phyloP scores from a whole-genome alignment of 1,140 invertebrate species.

The Saccostrea cuccullata region DNA sequence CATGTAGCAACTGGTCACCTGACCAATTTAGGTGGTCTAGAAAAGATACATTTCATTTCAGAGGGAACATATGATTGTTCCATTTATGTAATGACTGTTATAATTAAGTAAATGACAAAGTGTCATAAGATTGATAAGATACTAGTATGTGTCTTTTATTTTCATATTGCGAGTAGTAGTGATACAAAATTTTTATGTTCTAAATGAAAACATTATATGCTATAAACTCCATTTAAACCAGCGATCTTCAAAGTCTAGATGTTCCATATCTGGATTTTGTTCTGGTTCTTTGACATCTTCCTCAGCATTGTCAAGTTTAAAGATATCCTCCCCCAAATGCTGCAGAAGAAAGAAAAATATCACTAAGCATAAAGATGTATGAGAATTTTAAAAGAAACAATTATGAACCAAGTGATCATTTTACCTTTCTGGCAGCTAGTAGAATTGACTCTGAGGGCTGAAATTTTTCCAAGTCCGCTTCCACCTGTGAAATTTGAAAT shows the following conservation, averaged over 20 bases:
- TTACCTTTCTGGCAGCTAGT: not conserved
- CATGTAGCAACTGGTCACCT: too few species aligned
- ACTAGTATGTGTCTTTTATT: too few species aligned
- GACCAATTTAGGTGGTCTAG: too few species aligned
- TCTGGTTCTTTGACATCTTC: not conserved
- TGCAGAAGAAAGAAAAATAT: not conserved
- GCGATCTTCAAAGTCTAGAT: not conserved
- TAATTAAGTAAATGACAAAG: too few species aligned
- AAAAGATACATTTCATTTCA: too few species aligned
- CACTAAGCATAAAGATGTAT: not conserved
- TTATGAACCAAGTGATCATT: not conserved
- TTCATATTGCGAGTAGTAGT: too few species aligned
- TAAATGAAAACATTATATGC: not conserved
- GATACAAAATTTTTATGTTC: not conserved
- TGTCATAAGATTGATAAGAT: too few species aligned
- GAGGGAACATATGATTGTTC: too few species aligned
- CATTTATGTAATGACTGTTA: too few species aligned
- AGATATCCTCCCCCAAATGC: conserved; percentile 38
- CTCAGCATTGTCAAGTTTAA: conserved; percentile 33
- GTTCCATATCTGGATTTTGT: not conserved
- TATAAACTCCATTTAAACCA: conserved; percentile 25
- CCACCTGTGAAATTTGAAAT: conserved; percentile 12
- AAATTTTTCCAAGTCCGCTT: not conserved
- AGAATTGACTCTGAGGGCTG: not conserved
- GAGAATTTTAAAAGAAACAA: too few species aligned